These are phyloP conservation scores for Cynopterus brachyotis DNA, from an alignment of 2,113 vertebrate species.

Conservation along the genomic window DNA sequence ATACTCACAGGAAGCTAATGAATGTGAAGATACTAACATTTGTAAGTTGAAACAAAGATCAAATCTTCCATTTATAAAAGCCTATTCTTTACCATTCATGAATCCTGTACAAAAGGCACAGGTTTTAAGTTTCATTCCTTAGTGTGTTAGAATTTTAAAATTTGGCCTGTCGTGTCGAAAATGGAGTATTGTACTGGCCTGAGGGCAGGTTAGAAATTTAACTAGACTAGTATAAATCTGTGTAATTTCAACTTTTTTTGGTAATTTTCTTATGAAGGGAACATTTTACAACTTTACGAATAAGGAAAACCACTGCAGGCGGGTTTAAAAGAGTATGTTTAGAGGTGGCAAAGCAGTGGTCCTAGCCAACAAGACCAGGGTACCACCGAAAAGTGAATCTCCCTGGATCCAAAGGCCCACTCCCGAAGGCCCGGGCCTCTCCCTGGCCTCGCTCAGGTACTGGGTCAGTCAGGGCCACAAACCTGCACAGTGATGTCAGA, in stretches of 20 bases:
- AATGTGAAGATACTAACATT: background rate
- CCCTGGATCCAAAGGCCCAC: background rate
- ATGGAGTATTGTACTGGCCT: background rate
- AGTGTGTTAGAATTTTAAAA: background rate
- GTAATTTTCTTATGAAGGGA: background rate
- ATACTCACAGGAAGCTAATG: background rate
- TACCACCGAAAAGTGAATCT: background rate
- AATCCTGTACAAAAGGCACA: background rate
- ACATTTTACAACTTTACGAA: background rate
- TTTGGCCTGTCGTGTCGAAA: background rate
- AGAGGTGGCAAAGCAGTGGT: background rate
- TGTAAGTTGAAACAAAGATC: background rate
- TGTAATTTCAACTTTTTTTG: background rate
- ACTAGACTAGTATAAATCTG: background rate
- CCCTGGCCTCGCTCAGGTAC: rapidly evolving
- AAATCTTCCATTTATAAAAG: background rate
- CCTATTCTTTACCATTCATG: background rate
- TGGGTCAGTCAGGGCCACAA: background rate
- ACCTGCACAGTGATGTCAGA: background rate
- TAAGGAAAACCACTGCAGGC: background rate
- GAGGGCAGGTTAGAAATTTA: background rate
- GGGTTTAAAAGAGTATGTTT: background rate
- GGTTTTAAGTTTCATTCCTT: background rate
- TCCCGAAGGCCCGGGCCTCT: background rate
- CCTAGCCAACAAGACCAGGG: background rate